Evolutionary conservation across 2,113 vertebrate genomes (phyloP).

Genomic region (Pogona vitticeps): DNA sequence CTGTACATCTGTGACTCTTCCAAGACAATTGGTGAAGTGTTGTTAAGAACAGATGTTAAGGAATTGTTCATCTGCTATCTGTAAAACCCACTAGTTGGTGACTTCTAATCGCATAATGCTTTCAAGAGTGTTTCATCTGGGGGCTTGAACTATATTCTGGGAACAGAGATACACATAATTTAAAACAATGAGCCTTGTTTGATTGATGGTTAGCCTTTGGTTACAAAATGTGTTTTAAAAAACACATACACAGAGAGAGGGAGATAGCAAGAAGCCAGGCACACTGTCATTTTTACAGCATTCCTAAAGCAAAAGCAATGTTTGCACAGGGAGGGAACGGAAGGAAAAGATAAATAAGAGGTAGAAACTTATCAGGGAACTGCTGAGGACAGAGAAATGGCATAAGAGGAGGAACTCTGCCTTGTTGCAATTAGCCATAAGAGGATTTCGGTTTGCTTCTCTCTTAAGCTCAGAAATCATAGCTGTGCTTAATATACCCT

Average conservation of each 20-base stretch:
- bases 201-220: constrained; percentile 45
- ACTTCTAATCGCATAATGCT: neutral
- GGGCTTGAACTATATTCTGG: constrained; percentile 18
- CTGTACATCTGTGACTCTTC: constrained; percentile 17
- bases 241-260: neutral
- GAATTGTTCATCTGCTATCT: constrained; percentile 30
- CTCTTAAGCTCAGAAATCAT: neutral
- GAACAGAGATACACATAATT: constrained; percentile 34
- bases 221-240: constrained; percentile 59
- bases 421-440: neutral
- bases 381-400: neutral
- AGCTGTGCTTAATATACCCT: neutral
- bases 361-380: neutral
- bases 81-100: constrained; percentile 23
- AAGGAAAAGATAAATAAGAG: neutral
- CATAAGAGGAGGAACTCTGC: neutral
- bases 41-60: constrained; percentile 4
- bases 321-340: neutral
- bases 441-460: neutral
- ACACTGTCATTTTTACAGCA: constrained; percentile 35
- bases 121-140: constrained; percentile 17
- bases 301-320: constrained; percentile 53
- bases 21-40: constrained; percentile 24
- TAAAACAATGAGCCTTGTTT: constrained; percentile 32
- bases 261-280: constrained; percentile 42